A percentile compares a stretch with the other conserved stretches of the same genome.
Evolutionary conservation across 1,140 invertebrate species (phyloP).

Genomic region (Drosophila malerkotliana): DNA sequence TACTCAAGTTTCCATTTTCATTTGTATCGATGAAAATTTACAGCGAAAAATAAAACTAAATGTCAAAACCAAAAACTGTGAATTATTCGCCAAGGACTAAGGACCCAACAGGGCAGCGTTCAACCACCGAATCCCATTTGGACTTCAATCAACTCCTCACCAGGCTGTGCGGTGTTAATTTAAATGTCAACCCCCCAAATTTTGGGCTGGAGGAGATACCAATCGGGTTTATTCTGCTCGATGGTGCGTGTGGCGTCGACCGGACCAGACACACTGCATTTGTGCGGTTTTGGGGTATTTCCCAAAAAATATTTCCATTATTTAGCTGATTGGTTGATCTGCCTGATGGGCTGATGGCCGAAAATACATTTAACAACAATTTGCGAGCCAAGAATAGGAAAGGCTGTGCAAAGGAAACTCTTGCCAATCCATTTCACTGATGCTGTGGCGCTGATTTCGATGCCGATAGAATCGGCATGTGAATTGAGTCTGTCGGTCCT

Average conservation of each 20-base stretch:
- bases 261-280: conserved; percentile 45
- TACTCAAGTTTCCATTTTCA: conserved; percentile 78
- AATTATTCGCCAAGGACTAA: conserved; percentile 37
- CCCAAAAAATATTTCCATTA: conserved; percentile 33
- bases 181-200: conserved; percentile 55
- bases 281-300: conserved; percentile 58
- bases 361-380: conserved; percentile 27
- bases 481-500: conserved; percentile 8
- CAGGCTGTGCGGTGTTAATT: conserved; percentile 45
- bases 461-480: conserved; percentile 33
- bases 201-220: conserved; percentile 36
- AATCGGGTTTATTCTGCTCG: conserved; percentile 75
- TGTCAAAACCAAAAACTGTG: conserved; percentile 64
- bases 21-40: conserved; percentile 74
- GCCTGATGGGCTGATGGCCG: not conserved
- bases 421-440: conserved; percentile 32
- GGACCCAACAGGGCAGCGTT: conserved; percentile 4
- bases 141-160: conserved; percentile 1
- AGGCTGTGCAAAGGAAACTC: conserved; percentile 16
- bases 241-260: conserved; percentile 61
- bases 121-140: conserved; percentile 20
- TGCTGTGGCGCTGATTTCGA: conserved; percentile 2
- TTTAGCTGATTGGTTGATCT: conserved; percentile 39
- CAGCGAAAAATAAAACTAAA: conserved; percentile 80
- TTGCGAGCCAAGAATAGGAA: conserved; percentile 3